Base-by-base conservation (phyloP, 2,888 invertebrate genomes). In the Heliconius charithonia region DNA sequence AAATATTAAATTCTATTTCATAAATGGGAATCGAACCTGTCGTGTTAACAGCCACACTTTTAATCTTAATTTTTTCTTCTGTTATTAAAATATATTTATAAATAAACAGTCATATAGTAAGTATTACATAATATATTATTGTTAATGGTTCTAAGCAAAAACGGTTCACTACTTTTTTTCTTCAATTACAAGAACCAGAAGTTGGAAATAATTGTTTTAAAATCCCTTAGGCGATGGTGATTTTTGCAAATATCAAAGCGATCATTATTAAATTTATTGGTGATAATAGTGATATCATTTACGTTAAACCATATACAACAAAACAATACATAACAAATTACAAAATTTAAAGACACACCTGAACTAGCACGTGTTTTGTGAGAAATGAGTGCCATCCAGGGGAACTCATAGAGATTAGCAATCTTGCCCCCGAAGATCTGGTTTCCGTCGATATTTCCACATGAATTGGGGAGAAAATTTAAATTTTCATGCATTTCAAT, bases 301-400 rank as follows among this genome's bases (percentile, higher is more conserved):
- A 63, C 27, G 16, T 63, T 27, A 29, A 27, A 63, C 16, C 27
- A 27, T 16, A 63, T 62, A 62, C 25, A 62, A 63, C 16, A 27
- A 63, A 37, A 37, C 10, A 37, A 37, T 10, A 37, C 37, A 37
- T 37, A 37, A 37, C 37, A 37, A 37, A 37, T 37, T 37, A 37
- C 37, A 37, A 37, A 37, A 37, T 37, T 37, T 37, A 37, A 37
- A 37, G 37, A 10, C 37, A 32, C 13, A 76, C 37, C 56, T 59
- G 51, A 70, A 69, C 4, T 81, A 82, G 79, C 82, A 84, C 85
- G 74, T 10, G 83, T 85, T 29, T 85, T 81, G 76, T 96, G 96
- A 27, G 94, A 94, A 37, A 97, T 87, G 19, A 96, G 88, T 0
- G 95, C 96, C 96, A 97, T 95, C 96, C 96, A 97, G 0, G 96